Base-by-base conservation (phyloP, 2,797 vertebrate species). In the Balearica regulorum region DNA sequence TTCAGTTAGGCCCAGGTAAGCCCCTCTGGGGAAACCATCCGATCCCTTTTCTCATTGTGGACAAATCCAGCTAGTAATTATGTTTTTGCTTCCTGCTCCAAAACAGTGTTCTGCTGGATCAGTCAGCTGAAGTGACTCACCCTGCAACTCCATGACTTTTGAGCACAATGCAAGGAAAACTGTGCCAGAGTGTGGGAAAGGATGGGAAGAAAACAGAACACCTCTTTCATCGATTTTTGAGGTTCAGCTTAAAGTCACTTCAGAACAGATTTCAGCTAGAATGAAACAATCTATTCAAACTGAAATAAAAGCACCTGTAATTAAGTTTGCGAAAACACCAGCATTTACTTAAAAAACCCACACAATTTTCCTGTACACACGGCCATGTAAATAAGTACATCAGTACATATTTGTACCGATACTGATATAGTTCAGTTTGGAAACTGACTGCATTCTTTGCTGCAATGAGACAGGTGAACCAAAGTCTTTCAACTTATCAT, bases 361-460 rank as follows among this genome's bases (percentile, higher is more conserved):
- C 5, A 12, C 11, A 44, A 18, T 58, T 84, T 72, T 72, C 43
- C 53, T 48, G 28, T 13, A 55, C 33, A 12, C 3, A 18, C 0
- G 0, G 15, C 9, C 44, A 54, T 2, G 13, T 7, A 82, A 55
- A 25, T 14, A 75, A 0, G 3, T 11, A 22, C 29, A 21, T 1
- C 21, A 43, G 44, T 25, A 75, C 12, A 9, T 6, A 20, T 7
- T 12, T 72, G 26, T 15, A 16, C 51, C 16, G 12, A n/a, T 35
- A 75, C 2, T 24, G 43, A 39, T 2, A 62, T 3, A 28, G 18
- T 12, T 46, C 37, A 49, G 10, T 1, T 20, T 41, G 41, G 28
- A 72, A 91, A 13, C 2, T 13, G 9, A 41, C 5, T 49, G 22
- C 33, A 37, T 4, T 51, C 35, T 49, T 35, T 51, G 17, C 57